Base-by-base conservation (phyloP, 2,113 vertebrate species). In the Sardina pilchardus region DNA sequence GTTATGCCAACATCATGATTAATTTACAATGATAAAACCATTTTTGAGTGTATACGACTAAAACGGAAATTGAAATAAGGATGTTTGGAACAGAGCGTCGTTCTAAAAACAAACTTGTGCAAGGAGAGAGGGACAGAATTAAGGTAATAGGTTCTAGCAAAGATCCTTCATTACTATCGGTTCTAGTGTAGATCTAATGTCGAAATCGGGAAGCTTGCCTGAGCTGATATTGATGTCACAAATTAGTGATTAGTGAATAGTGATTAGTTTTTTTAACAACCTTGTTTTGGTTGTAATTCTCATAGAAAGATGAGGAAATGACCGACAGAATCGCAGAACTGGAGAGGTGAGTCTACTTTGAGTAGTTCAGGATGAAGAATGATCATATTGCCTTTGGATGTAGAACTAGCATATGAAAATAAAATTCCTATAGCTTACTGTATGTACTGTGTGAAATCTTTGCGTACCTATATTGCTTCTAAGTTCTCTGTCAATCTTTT, bases 291-390 rank as follows among this genome's bases (percentile, higher is more conserved):
- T 78, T 36, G 75, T 21, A 78, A 21, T 75, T 84, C 39, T 89
- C 17, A 19, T 42, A 92, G 90, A 90, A 82, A 82, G 39, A 83
- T 47, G 71, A 82, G n/a, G 87, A 84, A 43, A 71, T 86, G 34
- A n/a, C 26, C 5, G 71, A 30, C 39, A 86, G 48, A 84, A 82
- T 67, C 84, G 80, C 47, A 83, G 86, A 89, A 81, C 19, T 88
- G 26, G 84, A 87, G 67, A 89, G 85, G 91, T 89, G 26, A 80
- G 87, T 56, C 17, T 5, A 16, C 50, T 53, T 50, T 50, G 50
- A 56, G 45, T 47, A 42, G 2, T 42, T 42, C 39, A 2, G 39
- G 39, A 42, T 42, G 4, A 42, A 3, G 39, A 42, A 42, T 42
- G 39, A 42, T 42, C 39, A 42, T 42, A 42, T 42, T 42, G 4